Evolutionary conservation across 2,113 vertebrate genomes (phyloP), one percentile per base, ranked within the genome.

Genomic region (Verasper variegatus): DNA sequence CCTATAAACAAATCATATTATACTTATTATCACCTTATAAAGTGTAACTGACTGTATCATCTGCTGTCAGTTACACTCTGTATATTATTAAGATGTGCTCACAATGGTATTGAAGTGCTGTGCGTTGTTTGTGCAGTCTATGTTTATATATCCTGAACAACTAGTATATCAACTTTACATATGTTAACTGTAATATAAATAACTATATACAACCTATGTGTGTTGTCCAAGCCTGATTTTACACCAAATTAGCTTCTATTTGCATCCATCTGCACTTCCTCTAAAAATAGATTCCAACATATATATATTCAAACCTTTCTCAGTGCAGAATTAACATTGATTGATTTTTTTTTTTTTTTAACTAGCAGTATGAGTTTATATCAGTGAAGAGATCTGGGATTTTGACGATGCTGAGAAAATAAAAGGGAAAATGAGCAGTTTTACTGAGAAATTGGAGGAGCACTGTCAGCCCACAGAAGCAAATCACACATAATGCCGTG

Each of bases 401-500:
- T 58, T 26, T 17, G 13, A 26, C 24, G 15, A 26, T 15, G 14
- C 52, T 15, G 2, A 65, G 18, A 52, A 18, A 40, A 47, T 13
- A 23, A 31, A 0, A 42, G n/a, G 23, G 12, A 49, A 59, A 60
- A 49, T 17, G 21, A 54, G 2, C 0, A 27, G 3, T 15, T 21
- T 59, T 24, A 10, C 5, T 24, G 20, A 20, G 58, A 56, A 13
- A 7, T 4, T 3, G 27, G 23, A 9, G n/a, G 20, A 21, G 27
- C 23, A 54, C 14, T 2, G 55, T 8, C 21, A 40, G 17, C 31
- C 58, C 12, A 63, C n/a, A 23, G 61, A 62, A 71, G 31, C 8
- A 80, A 5, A 76, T 68, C 72, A 58, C 42, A 74, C 62, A 58
- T 26, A 55, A 60, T 27, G n/a, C 40, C 18, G 18, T 55, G 10